Evolutionary conservation across 2,797 vertebrate genomes (phyloP).

Genomic region (Strix occidentalis): DNA sequence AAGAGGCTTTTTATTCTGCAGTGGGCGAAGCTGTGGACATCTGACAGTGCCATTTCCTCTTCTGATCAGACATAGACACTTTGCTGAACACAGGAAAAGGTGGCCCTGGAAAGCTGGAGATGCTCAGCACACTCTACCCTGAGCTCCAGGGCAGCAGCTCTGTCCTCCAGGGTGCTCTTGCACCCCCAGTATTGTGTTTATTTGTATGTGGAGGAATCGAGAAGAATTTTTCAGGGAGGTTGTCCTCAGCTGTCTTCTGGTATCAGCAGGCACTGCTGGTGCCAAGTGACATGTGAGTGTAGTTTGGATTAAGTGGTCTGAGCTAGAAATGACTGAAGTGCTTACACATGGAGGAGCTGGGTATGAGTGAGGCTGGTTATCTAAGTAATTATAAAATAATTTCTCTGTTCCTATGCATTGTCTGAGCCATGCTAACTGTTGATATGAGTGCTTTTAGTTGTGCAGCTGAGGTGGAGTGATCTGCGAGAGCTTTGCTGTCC

Average conservation of each 20-base stretch:
- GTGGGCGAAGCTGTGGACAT: neutral
- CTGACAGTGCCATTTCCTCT: neutral
- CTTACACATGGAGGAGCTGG: neutral
- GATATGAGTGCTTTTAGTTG: accelerated
- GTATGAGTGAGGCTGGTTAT: conserved; percentile 25
- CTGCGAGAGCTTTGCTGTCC: neutral
- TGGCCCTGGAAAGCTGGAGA: neutral
- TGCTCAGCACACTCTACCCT: neutral
- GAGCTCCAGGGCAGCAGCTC: neutral
- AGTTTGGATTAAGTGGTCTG: neutral
- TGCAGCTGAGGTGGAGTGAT: neutral
- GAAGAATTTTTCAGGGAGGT: neutral
- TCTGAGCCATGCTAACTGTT: neutral
- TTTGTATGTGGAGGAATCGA: neutral
- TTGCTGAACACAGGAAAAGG: neutral
- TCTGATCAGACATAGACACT: neutral
- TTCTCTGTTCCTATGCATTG: neutral
- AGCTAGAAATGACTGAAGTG: neutral
- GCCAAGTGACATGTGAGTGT: neutral
- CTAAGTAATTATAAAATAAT: conserved; percentile 29
- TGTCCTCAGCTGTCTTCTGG: neutral
- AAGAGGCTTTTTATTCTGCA: conserved; percentile 50
- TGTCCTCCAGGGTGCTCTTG: neutral
- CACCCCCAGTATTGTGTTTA: neutral
- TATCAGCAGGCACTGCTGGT: neutral